phyloP scores from a whole-genome alignment of 2,113 vertebrate species.

The Notechis scutatus region DNA sequence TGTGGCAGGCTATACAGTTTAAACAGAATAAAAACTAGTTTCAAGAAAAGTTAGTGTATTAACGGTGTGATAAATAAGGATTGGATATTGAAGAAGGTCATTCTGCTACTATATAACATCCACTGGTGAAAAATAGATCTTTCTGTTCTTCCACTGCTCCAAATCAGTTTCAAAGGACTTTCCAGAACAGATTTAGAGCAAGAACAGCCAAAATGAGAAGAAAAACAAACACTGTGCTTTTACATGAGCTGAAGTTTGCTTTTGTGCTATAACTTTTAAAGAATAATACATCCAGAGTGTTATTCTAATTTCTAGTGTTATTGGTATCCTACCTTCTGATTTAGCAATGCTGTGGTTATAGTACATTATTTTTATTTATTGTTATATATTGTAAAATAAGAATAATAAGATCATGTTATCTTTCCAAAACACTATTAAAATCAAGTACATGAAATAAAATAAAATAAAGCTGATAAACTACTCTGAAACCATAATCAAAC shows the following conservation, averaged over 20 bases:
- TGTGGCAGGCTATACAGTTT: neutral
- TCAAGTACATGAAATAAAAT: neutral
- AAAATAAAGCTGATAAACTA: neutral
- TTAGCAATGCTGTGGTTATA: neutral
- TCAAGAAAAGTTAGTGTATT: neutral
- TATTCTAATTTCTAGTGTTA: neutral
- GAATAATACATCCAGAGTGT: neutral
- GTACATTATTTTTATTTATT: neutral
- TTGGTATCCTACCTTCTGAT: neutral
- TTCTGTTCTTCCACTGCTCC: neutral
- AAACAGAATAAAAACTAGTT: neutral
- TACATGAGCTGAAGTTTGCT: neutral
- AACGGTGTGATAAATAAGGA: neutral
- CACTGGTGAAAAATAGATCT: neutral
- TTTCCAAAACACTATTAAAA: neutral
- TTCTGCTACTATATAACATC: neutral
- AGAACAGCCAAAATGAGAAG: neutral
- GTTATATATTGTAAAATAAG: neutral
- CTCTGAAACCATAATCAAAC: neutral
- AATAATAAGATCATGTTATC: neutral
- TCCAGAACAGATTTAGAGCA: neutral
- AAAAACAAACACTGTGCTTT: neutral
- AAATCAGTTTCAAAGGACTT: neutral
- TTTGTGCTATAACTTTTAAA: neutral
- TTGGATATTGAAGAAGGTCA: neutral